phyloP scores from a whole-genome alignment of 2,888 invertebrate species.

The Leucophenga maculata region DNA sequence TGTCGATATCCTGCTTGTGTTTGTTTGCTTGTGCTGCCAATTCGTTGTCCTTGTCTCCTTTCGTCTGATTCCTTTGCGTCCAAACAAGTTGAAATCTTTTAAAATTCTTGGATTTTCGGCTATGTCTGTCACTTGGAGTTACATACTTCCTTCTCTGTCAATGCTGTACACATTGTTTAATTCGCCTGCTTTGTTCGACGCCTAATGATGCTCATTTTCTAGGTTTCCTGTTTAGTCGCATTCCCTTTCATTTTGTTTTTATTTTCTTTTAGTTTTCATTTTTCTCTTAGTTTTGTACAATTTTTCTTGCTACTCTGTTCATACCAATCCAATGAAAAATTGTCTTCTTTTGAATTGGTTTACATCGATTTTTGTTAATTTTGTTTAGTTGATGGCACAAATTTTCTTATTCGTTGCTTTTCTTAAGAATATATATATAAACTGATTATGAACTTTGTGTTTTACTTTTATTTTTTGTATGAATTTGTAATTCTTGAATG shows the following conservation, averaged over 20 bases:
- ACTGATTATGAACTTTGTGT: neutral
- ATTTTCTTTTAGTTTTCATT: neutral
- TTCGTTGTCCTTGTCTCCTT: constrained; percentile 9
- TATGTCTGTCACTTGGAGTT: neutral
- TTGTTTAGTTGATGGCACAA: neutral
- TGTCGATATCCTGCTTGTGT: constrained; percentile 6
- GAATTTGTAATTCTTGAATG: neutral
- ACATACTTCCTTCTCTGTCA: too few relatives aligned
- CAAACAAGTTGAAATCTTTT: constrained; percentile 10
- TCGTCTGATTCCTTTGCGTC: constrained; percentile 23
- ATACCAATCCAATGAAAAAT: neutral
- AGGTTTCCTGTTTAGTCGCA: neutral
- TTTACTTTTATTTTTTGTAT: neutral
- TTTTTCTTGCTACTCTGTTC: neutral
- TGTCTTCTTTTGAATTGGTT: neutral
- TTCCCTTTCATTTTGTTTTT: neutral
- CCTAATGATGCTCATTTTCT: constrained; percentile 19
- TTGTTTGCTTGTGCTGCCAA: neutral
- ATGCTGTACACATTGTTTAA: too few relatives aligned
- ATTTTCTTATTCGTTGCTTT: neutral
- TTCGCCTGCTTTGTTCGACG: neutral
- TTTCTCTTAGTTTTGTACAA: neutral
- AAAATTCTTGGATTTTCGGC: neutral
- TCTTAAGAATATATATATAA: neutral
- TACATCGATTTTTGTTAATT: neutral